Evolutionary conservation across 2,113 vertebrate genomes (phyloP).

Genomic region (Spilogale gracilis): DNA sequence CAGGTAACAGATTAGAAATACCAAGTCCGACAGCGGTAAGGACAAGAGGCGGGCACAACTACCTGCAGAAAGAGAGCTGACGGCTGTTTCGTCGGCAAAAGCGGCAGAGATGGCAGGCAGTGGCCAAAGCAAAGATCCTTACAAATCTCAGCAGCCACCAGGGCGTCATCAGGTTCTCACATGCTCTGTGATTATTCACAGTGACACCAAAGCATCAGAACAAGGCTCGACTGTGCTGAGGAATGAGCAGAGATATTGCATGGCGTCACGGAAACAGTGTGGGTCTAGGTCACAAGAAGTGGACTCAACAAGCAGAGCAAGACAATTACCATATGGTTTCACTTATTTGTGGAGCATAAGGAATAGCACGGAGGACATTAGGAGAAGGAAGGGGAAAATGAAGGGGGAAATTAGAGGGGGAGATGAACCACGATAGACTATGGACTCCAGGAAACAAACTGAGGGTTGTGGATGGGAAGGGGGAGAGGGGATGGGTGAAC

Average conservation of each 20-base stretch:
- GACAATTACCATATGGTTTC: too few species aligned
- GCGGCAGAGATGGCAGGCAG: neutral
- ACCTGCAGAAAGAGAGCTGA: neutral
- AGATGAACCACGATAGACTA: too few species aligned
- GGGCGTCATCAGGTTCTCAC: neutral
- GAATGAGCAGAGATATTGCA: neutral
- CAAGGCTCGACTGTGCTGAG: neutral
- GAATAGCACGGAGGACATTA: too few species aligned
- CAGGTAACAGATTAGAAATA: constrained; percentile 7
- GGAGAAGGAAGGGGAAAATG: too few species aligned
- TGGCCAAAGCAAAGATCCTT: neutral
- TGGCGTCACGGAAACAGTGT: rapidly evolving
- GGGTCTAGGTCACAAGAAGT: neutral
- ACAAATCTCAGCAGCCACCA: neutral
- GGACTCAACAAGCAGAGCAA: neutral
- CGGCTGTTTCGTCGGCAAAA: neutral
- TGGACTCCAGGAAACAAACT: too few species aligned
- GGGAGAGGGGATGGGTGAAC: too few species aligned
- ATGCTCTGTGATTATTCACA: neutral
- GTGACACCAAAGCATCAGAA: neutral
- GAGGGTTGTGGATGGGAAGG: too few species aligned
- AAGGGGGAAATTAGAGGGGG: too few species aligned
- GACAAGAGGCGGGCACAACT: neutral
- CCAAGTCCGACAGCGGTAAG: neutral
- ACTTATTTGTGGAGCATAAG: too few species aligned